Conservation (phyloP, 1,140 invertebrate species). For the Artemia franciscana region DNA sequence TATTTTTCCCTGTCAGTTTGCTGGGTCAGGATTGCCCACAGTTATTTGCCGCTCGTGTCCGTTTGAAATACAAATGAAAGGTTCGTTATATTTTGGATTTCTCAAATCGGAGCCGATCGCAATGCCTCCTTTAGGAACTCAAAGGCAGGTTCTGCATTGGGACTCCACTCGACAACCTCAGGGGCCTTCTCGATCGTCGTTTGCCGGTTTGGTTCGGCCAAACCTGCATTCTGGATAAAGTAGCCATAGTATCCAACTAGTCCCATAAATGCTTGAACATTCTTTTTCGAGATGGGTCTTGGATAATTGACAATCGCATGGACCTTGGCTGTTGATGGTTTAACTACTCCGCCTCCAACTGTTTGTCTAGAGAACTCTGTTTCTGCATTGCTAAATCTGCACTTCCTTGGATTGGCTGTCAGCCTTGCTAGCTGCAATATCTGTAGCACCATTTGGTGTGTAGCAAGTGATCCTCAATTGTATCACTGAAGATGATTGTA, state of each 20-base stretch:
- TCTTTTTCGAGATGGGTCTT: slow-evolving; percentile 8
- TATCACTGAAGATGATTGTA: slow-evolving; percentile 18
- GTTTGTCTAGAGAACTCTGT: slow-evolving; percentile 19
- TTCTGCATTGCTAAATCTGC: slow-evolving; percentile 14
- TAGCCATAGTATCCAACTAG: slow-evolving; percentile 2
- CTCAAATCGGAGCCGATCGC: neutral
- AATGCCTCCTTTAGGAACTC: neutral
- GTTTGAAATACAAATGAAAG: slow-evolving; percentile 18
- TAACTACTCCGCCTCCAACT: slow-evolving; percentile 15
- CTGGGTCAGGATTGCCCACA: slow-evolving; percentile 19
- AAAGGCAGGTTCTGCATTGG: neutral
- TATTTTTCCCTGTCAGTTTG: slow-evolving; percentile 13
- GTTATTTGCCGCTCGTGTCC: slow-evolving; percentile 17
- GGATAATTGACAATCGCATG: slow-evolving; percentile 18
- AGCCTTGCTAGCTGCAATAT: slow-evolving; percentile 11
- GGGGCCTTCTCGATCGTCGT: slow-evolving; percentile 11
- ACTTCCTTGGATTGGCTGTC: slow-evolving; percentile 11
- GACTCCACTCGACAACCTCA: neutral
- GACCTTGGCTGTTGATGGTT: slow-evolving; percentile 18
- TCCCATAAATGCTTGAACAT: neutral
- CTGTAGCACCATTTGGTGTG: slow-evolving; percentile 17
- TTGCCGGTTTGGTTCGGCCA: slow-evolving; percentile 11
- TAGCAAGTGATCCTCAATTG: slow-evolving; percentile 17
- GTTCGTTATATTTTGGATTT: slow-evolving; percentile 15
- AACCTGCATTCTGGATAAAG: neutral